Evolutionary conservation across 2,797 vertebrate species (phyloP).

Genomic region (Allobates femoralis): DNA sequence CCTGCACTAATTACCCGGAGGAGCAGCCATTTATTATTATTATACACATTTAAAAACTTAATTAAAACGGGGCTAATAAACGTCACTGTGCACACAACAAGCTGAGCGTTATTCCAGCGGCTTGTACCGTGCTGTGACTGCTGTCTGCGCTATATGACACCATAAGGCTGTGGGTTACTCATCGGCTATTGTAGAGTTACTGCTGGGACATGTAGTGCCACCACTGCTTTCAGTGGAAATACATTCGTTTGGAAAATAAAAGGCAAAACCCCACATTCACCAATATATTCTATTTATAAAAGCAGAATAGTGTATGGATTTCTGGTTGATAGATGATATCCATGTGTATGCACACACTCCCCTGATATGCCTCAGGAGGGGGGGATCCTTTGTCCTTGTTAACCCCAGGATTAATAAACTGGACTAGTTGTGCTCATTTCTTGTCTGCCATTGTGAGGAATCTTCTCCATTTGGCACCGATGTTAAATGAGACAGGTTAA

Average conservation of each 20-base stretch:
- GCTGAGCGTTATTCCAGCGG: conserved; percentile 17
- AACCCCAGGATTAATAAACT: not conserved
- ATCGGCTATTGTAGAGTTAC: not conserved
- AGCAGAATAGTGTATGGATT: too few species aligned
- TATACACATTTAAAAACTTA: conserved; percentile 66
- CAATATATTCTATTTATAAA: too few species aligned
- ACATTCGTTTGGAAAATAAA: too few species aligned
- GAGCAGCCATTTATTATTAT: conserved; percentile 63
- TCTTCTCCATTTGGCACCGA: conserved; percentile 26
- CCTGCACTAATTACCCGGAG: conserved; percentile 68
- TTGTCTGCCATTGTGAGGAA: not conserved
- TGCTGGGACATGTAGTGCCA: conserved; percentile 8
- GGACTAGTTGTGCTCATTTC: not conserved
- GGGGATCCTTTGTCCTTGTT: too few species aligned
- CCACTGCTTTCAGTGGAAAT: not conserved
- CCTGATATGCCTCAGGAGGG: too few species aligned
- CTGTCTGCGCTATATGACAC: not conserved
- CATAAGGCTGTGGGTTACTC: not conserved
- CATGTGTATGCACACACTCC: too few species aligned
- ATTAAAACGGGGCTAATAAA: conserved; percentile 65
- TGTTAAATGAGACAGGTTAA: conserved; percentile 30
- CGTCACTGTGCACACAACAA: conserved; percentile 22
- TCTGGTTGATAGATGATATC: not conserved
- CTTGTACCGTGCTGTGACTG: not conserved
- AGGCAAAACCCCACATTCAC: not conserved